Conservation (phyloP, 2,797 vertebrate genomes). For the Fundulus diaphanus region DNA sequence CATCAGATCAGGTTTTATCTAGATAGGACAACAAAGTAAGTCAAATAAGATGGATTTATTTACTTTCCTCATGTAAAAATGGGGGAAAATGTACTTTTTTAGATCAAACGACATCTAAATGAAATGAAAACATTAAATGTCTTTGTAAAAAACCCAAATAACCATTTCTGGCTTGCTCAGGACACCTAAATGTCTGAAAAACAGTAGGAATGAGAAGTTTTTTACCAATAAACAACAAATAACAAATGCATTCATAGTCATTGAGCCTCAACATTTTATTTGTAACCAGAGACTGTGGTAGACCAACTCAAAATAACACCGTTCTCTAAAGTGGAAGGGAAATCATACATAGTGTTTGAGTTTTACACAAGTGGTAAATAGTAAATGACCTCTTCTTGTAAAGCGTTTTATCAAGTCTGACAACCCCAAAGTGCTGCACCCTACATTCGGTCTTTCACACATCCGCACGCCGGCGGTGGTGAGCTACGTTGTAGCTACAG, state of each 20-base stretch:
- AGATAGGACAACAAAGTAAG: neutral
- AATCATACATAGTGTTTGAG: neutral
- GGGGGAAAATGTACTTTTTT: neutral
- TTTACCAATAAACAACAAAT: neutral
- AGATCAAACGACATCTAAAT: neutral
- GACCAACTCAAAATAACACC: neutral
- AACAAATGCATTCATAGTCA: neutral
- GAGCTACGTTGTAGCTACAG: too few species aligned
- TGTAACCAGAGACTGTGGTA: neutral
- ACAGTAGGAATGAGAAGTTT: too few species aligned
- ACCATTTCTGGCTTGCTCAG: neutral
- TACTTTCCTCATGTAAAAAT: neutral
- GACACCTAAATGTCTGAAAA: neutral
- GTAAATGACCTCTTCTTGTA: too few species aligned
- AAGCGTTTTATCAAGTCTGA: too few species aligned
- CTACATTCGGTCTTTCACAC: too few species aligned
- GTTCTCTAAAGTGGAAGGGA: neutral
- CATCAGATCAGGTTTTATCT: neutral
- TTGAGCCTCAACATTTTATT: neutral
- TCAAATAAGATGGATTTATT: neutral
- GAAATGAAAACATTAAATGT: neutral
- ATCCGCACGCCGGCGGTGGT: too few species aligned
- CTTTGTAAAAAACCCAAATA: neutral
- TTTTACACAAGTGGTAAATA: neutral
- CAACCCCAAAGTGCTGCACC: too few species aligned